Percentiles rank a stretch among this genome's conserved stretches.
Conservation (phyloP, 2,888 invertebrate genomes). For the Lottia gigantea region DNA sequence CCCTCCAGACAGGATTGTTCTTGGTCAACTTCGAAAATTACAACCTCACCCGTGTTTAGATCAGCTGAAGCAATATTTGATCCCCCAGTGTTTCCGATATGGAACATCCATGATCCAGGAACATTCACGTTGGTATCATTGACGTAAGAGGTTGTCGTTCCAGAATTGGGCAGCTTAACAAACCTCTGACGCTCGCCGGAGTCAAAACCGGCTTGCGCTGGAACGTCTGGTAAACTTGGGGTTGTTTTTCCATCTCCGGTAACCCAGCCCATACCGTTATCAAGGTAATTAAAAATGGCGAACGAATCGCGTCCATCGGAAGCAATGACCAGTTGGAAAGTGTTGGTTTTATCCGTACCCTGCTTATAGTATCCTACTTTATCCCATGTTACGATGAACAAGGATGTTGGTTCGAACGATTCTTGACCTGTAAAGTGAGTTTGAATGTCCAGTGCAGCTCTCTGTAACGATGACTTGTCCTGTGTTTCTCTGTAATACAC, state of each 20-base stretch:
- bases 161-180: constrained; percentile 85
- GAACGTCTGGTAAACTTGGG: constrained; percentile 84
- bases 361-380: constrained; percentile 83
- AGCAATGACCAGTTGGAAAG: constrained; percentile 84
- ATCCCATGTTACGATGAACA: constrained; percentile 91
- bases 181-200: constrained; percentile 81
- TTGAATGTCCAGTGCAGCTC: constrained; percentile 78
- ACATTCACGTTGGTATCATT: constrained; percentile 86
- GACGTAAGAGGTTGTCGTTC: constrained; percentile 81
- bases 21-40: constrained; percentile 46
- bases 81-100: constrained; percentile 78
- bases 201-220: constrained; percentile 93
- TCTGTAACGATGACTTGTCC: constrained; percentile 64
- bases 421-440: constrained; percentile 79
- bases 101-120: constrained; percentile 88
- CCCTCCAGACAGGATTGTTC: constrained; percentile 46
- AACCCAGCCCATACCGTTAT: constrained; percentile 90
- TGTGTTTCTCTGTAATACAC: constrained; percentile 75
- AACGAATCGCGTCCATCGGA: constrained; percentile 84
- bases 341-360: constrained; percentile 81
- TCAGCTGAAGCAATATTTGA: constrained; percentile 78
- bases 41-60: constrained; percentile 54
- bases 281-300: constrained; percentile 87
- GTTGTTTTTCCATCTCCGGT: constrained; percentile 79
- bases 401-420: constrained; percentile 80